Conservation (phyloP, 2,888 invertebrate species). For the Tinea pellionella region DNA sequence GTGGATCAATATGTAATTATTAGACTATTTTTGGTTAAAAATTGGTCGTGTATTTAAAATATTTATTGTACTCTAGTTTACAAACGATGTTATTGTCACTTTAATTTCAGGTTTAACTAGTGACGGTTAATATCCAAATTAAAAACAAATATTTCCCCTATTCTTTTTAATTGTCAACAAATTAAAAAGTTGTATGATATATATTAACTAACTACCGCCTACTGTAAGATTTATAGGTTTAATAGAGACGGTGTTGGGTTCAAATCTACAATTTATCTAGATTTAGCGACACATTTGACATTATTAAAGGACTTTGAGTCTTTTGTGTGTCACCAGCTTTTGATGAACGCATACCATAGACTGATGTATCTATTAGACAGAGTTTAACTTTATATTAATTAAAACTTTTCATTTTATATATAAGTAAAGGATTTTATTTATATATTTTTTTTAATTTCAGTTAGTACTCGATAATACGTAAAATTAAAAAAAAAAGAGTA, state of each 20-base stretch:
- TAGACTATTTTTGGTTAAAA: neutral
- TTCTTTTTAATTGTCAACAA: too few species aligned
- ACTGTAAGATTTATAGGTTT: neutral
- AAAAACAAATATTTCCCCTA: too few species aligned
- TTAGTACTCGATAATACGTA: too few species aligned
- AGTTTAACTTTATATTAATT: constrained; percentile 15
- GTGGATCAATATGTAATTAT: constrained; percentile 13
- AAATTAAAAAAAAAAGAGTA: too few species aligned
- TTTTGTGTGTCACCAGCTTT: constrained; percentile 11
- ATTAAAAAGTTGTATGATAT: too few species aligned
- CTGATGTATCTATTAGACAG: neutral
- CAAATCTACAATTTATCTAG: neutral
- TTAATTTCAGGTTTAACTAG: neutral
- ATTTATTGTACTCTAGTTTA: neutral
- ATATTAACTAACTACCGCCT: neutral
- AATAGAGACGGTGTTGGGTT: neutral
- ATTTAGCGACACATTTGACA: neutral
- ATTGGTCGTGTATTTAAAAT: neutral
- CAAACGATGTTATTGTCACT: neutral
- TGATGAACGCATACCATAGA: neutral
- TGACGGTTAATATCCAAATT: neutral
- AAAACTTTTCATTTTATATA: constrained; percentile 21
- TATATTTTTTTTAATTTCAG: too few species aligned
- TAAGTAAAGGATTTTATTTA: too few species aligned
- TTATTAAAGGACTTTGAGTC: constrained; percentile 6